Percentiles rank a stretch among this genome's conserved stretches.
Conservation (phyloP, 1,140 invertebrate genomes). For the Trichonephila clavipes region DNA sequence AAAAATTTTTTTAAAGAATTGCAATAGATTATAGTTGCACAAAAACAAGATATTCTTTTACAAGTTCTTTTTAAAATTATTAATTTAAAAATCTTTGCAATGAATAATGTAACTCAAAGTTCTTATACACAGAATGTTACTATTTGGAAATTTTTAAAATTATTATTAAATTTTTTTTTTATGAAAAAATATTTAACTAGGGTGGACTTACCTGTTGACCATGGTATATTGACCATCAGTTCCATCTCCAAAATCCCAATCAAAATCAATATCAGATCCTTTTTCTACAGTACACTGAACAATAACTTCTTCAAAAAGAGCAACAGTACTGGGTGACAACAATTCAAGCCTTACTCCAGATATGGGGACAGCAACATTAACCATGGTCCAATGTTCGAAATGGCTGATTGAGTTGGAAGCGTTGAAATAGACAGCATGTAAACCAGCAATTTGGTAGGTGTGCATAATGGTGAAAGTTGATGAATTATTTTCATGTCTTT, state of each 20-base stretch:
- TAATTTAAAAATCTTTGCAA: too few relatives aligned
- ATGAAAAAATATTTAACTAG: background rate
- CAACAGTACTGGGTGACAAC: constrained; percentile 35
- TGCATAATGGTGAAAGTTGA: background rate
- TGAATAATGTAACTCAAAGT: background rate
- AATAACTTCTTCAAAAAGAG: constrained; percentile 59
- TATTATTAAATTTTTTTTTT: too few relatives aligned
- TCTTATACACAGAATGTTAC: too few relatives aligned
- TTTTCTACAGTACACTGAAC: constrained; percentile 43
- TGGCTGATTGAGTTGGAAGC: constrained; percentile 32
- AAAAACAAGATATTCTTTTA: too few relatives aligned
- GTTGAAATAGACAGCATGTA: constrained; percentile 59
- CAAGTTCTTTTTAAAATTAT: too few relatives aligned
- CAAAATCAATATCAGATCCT: constrained; percentile 59
- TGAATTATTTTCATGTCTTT: background rate
- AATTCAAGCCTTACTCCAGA: constrained; percentile 28
- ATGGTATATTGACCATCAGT: constrained; percentile 66
- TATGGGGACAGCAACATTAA: constrained; percentile 32
- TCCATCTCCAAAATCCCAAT: constrained; percentile 74
- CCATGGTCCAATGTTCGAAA: constrained; percentile 15
- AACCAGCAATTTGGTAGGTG: background rate
- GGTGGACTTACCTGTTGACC: constrained; percentile 52
- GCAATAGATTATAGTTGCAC: too few relatives aligned
- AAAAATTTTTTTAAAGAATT: too few relatives aligned
- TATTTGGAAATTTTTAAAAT: too few relatives aligned